Evolutionary conservation across 1,140 invertebrate genomes (phyloP).

Genomic region (Ephestia elutella): DNA sequence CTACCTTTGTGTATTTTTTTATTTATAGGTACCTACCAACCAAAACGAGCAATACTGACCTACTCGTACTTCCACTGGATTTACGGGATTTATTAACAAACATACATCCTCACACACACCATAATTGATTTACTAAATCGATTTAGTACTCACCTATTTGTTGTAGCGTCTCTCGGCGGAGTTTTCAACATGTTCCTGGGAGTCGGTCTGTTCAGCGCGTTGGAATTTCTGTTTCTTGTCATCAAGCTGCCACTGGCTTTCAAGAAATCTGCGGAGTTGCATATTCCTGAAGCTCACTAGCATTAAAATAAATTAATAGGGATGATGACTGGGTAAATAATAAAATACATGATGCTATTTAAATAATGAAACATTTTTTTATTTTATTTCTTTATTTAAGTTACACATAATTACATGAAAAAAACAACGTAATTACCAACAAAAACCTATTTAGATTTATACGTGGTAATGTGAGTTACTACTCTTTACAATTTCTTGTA

Average conservation of each 20-base stretch:
- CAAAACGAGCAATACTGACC: no score
- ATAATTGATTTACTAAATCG: neutral
- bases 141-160: neutral
- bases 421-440: no score
- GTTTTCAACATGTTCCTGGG: slow-evolving; percentile 69
- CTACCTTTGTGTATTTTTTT: neutral
- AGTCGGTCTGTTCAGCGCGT: slow-evolving; percentile 55
- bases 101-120: no score
- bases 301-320: neutral
- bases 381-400: no score
- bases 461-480: no score
- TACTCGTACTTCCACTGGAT: no score
- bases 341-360: neutral
- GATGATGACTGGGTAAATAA: no score
- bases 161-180: slow-evolving; percentile 65
- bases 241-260: slow-evolving; percentile 41
- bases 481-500: no score
- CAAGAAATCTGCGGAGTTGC: slow-evolving; percentile 29
- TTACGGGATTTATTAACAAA: no score
- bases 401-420: no score
- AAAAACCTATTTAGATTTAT: no score
- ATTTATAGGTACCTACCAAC: neutral
- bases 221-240: slow-evolving; percentile 49
- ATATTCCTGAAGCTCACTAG: slow-evolving; percentile 8
- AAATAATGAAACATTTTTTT: neutral